Percentiles rank a stretch among this genome's conserved stretches.
These are phyloP conservation scores for Drosophila setosimentum DNA, from an alignment of 2,888 invertebrate species.

Conservation along the genomic window DNA sequence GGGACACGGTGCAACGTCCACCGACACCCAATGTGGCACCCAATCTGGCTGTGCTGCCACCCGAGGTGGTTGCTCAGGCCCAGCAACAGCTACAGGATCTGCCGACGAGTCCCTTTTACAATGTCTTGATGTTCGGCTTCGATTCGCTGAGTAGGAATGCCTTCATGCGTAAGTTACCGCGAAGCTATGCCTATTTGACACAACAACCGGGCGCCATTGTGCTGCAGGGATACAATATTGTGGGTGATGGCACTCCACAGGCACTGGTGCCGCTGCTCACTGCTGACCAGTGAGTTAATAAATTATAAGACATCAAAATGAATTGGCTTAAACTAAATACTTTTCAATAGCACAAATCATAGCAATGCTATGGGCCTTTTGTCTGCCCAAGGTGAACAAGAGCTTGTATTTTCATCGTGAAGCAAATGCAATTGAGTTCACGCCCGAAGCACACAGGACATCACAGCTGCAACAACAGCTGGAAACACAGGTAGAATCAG, in stretches of 20 bases:
- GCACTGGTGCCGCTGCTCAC: conserved; percentile 95
- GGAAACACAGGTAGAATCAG: conserved; percentile 6
- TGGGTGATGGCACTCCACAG: conserved; percentile 95
- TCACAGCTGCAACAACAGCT: conserved; percentile 27
- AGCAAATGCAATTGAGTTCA: conserved; percentile 22
- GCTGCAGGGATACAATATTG: conserved; percentile 92
- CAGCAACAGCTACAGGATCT: conserved; percentile 63
- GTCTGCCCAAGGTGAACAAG: conserved; percentile 87
- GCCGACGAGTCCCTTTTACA: conserved; percentile 83
- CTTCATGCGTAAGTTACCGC: conserved; percentile 91
- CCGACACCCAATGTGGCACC: conserved; percentile 61
- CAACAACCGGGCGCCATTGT: conserved; percentile 88
- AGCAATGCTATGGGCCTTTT: conserved; percentile 88
- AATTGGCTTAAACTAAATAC: neutral
- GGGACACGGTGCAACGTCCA: conserved; percentile 83
- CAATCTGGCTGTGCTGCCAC: conserved; percentile 60
- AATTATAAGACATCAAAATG: neutral
- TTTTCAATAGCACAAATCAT: conserved; percentile 86
- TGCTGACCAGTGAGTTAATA: conserved; percentile 87
- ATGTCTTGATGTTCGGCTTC: conserved; percentile 94
- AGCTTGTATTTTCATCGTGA: conserved; percentile 89
- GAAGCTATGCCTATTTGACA: conserved; percentile 89
- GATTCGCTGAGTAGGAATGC: conserved; percentile 95
- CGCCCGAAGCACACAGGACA: neutral
- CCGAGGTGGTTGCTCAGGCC: conserved; percentile 64